A percentile compares a stretch with the other conserved stretches of the same genome.
These are phyloP conservation scores for Dolichomitus sp. DNA, from an alignment of 2,888 invertebrate species.

Conservation along the genomic window DNA sequence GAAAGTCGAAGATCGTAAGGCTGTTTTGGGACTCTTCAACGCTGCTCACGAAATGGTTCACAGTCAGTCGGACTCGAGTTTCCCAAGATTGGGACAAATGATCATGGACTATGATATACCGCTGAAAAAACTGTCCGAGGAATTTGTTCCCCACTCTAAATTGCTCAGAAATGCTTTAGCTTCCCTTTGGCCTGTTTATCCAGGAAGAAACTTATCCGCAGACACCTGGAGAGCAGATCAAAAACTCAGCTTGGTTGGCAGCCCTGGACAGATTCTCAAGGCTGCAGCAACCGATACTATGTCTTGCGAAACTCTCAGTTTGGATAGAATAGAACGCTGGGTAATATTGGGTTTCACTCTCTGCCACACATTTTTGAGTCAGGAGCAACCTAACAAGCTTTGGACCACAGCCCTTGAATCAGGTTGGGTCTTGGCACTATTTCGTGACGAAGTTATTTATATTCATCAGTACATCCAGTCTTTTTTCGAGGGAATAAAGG, in stretches of 20 bases:
- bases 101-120: constrained; percentile 99
- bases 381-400: constrained; percentile 93
- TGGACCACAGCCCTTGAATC: constrained; percentile 97
- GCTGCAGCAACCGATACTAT: constrained; percentile 98
- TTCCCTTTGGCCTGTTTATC: constrained; percentile 95
- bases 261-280: constrained; percentile 97
- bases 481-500: constrained; percentile 98
- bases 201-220: constrained; percentile 95
- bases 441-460: constrained; percentile 98
- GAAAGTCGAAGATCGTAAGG: constrained; percentile 98
- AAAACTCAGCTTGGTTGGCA: constrained; percentile 96
- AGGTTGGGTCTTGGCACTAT: constrained; percentile 97
- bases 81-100: constrained; percentile 98
- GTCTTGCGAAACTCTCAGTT: constrained; percentile 98
- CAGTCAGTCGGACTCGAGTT: constrained; percentile 95
- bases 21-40: constrained; percentile 98
- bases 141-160: constrained; percentile 98
- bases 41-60: constrained; percentile 99
- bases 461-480: constrained; percentile 97
- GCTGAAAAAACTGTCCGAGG: constrained; percentile 97
- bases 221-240: constrained; percentile 98
- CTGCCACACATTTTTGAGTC: constrained; percentile 95
- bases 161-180: constrained; percentile 94
- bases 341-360: constrained; percentile 97
- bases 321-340: constrained; percentile 99